Evolutionary conservation across 2,113 vertebrate species (phyloP).

Genomic region (Hemichromis elongatus): DNA sequence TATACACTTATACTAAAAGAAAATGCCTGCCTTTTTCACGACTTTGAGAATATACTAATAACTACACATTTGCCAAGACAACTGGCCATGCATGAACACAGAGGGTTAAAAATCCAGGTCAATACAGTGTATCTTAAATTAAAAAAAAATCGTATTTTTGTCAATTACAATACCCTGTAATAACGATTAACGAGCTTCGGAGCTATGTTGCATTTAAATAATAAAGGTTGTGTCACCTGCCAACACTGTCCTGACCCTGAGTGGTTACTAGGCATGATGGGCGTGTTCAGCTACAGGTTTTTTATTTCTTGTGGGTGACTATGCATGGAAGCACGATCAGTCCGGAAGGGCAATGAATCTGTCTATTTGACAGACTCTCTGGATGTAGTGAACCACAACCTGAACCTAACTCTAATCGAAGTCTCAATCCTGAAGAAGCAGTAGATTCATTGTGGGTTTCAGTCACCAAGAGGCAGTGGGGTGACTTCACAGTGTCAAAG

Average conservation of each 20-base stretch:
- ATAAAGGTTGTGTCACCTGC: not conserved
- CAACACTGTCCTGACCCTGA: not conserved
- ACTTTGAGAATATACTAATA: no score
- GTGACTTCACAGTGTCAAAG: not conserved
- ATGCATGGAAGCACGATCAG: not conserved
- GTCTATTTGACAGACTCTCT: not conserved
- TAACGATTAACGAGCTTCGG: not conserved
- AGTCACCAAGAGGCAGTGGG: not conserved
- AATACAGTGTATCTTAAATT: not conserved
- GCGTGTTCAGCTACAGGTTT: not conserved
- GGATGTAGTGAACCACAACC: not conserved
- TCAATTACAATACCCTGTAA: not conserved
- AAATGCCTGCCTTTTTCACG: not conserved
- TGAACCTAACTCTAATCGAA: not conserved
- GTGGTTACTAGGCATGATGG: not conserved
- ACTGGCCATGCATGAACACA: not conserved
- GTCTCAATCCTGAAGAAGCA: not conserved
- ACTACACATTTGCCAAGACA: not conserved
- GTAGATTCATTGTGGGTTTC: not conserved
- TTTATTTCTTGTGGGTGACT: not conserved
- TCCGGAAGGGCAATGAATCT: not conserved
- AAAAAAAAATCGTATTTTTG: accelerated
- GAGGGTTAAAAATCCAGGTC: not conserved
- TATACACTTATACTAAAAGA: not conserved
- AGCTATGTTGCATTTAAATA: not conserved